phyloP scores from a whole-genome alignment of 37 sponge, comb jelly and placozoan species.

The Beroe forskalii region DNA sequence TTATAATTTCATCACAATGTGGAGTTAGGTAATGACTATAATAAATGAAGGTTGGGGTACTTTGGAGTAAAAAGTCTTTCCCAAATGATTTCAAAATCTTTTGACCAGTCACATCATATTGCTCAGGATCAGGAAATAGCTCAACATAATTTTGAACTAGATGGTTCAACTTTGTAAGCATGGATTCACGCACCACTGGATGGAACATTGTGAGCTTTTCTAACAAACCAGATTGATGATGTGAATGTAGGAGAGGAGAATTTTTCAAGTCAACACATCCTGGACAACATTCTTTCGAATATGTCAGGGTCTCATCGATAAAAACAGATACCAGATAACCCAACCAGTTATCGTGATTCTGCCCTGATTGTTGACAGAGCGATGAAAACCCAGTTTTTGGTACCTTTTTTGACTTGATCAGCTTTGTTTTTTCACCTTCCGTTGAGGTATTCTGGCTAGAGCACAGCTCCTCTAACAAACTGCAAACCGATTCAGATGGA shows the following conservation, averaged over 20 bases:
- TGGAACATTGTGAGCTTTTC: not conserved
- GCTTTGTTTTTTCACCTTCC: too few species aligned
- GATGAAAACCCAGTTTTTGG: too few species aligned
- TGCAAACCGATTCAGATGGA: too few species aligned
- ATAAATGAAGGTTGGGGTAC: not conserved
- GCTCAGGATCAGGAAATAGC: not conserved
- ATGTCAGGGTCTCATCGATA: not conserved
- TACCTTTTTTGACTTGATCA: too few species aligned
- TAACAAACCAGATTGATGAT: not conserved
- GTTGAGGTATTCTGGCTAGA: too few species aligned
- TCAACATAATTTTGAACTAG: not conserved
- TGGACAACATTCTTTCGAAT: conserved; percentile 9
- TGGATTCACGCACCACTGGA: not conserved
- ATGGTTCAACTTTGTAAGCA: not conserved
- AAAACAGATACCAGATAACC: conserved; percentile 30
- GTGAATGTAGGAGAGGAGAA: not conserved
- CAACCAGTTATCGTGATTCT: conserved; percentile 19
- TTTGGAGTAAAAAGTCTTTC: conserved; percentile 7
- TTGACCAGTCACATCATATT: not conserved
- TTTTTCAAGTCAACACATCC: conserved; percentile 1
- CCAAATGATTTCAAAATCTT: not conserved
- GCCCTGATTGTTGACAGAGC: too few species aligned
- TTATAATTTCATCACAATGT: not conserved
- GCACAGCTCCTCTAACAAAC: too few species aligned
- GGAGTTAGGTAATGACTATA: conserved; percentile 5